These are phyloP conservation scores for Epinotia bilunana DNA, from an alignment of 2,888 invertebrate species.

Conservation along the genomic window DNA sequence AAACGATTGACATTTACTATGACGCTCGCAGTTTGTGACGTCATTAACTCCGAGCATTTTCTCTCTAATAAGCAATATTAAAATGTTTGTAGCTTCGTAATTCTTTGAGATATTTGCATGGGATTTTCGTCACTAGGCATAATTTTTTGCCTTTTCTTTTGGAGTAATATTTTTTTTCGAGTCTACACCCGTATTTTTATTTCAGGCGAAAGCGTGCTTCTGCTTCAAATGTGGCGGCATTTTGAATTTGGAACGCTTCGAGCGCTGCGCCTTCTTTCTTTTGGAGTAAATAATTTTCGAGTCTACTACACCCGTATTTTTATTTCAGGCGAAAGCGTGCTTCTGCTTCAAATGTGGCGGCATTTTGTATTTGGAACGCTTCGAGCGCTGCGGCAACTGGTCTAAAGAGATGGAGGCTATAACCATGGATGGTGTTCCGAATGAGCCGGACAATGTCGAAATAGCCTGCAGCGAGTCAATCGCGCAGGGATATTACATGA, in stretches of 20 bases:
- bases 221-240: conserved; percentile 76
- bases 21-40: too few relatives aligned
- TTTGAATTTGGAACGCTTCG: conserved; percentile 68
- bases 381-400: conserved; percentile 90
- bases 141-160: too few relatives aligned
- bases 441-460: conserved; percentile 88
- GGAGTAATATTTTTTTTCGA: too few relatives aligned
- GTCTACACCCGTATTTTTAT: neutral
- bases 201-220: conserved; percentile 90
- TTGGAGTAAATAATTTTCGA: too few relatives aligned
- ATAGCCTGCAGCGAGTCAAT: conserved; percentile 81
- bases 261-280: conserved; percentile 77
- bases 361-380: conserved; percentile 54
- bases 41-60: too few relatives aligned
- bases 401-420: conserved; percentile 91
- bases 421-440: conserved; percentile 92
- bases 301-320: too few relatives aligned
- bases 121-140: too few relatives aligned
- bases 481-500: conserved; percentile 72
- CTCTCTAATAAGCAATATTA: too few relatives aligned
- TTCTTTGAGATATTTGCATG: too few relatives aligned
- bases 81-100: too few relatives aligned
- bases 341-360: conserved; percentile 84
- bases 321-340: conserved; percentile 88
- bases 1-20: too few relatives aligned